A percentile compares a stretch with the other conserved stretches of the same genome.
Conservation (phyloP, 2,888 invertebrate species). For the Caenorhabditis sulstoni region DNA sequence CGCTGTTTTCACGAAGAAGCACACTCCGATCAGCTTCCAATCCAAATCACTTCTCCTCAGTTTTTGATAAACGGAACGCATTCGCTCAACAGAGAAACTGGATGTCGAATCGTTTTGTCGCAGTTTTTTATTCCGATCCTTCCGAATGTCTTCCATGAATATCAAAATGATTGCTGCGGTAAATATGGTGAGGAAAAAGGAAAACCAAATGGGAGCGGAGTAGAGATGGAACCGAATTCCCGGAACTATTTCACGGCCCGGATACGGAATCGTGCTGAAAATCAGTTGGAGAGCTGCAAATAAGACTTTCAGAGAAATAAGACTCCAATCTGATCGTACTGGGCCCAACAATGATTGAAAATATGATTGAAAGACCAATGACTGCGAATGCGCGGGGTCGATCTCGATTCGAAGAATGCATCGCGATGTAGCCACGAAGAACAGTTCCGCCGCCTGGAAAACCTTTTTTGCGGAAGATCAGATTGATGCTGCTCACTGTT, state of each 20-base stretch:
- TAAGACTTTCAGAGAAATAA: not conserved
- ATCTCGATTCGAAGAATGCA: conserved; percentile 30
- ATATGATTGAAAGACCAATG: conserved; percentile 25
- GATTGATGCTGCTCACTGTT: conserved; percentile 26
- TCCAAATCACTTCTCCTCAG: conserved; percentile 21
- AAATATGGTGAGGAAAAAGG: conserved; percentile 22
- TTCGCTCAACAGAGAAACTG: conserved; percentile 15
- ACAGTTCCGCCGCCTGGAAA: conserved; percentile 29
- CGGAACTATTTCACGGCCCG: conserved; percentile 57
- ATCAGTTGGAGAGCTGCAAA: conserved; percentile 62
- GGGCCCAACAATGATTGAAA: conserved; percentile 42
- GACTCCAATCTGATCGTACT: conserved; percentile 1
- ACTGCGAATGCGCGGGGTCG: conserved; percentile 32
- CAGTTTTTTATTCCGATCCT: not conserved
- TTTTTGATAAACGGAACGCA: not conserved
- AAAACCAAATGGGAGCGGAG: conserved; percentile 40
- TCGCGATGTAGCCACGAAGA: conserved; percentile 34
- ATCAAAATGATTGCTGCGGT: conserved; percentile 15
- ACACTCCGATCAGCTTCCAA: conserved; percentile 38
- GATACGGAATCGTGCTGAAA: conserved; percentile 63
- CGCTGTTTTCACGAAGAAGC: conserved; percentile 33
- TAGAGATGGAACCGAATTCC: conserved; percentile 44
- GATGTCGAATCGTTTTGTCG: conserved; percentile 7
- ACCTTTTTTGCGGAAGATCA: not conserved
- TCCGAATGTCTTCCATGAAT: conserved; percentile 28